Evolutionary conservation across 2,888 invertebrate species (phyloP).

Genomic region (Aleiodes testaceus): DNA sequence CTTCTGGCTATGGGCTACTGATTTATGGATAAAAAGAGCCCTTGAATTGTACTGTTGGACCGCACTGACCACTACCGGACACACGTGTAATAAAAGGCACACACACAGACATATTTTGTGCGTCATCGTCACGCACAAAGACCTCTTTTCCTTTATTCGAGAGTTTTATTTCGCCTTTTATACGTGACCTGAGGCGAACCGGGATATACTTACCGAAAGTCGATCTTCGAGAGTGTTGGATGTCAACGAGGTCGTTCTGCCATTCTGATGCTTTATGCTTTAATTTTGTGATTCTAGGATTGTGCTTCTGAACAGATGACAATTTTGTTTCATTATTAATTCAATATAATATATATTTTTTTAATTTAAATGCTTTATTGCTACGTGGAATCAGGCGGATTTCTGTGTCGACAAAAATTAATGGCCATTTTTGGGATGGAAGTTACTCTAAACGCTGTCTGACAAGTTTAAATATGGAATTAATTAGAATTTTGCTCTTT

Average conservation of each 20-base stretch:
- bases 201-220: conserved; percentile 20
- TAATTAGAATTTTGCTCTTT: conserved; percentile 48
- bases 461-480: conserved; percentile 48
- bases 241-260: conserved; percentile 25
- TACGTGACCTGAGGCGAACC: conserved; percentile 11
- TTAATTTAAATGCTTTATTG: not conserved
- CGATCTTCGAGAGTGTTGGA: conserved; percentile 2
- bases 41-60: not conserved
- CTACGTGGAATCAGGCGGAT: not conserved
- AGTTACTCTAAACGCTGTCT: conserved; percentile 16
- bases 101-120: not conserved
- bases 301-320: not conserved
- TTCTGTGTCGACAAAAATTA: conserved; percentile 10
- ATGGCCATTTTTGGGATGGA: conserved; percentile 6
- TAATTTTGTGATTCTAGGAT: not conserved
- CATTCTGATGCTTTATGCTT: not conserved
- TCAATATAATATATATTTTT: not conserved
- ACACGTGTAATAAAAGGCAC: conserved; percentile 7
- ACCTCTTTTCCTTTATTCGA: no score
- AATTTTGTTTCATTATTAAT: not conserved
- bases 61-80: conserved; percentile 8
- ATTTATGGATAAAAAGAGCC: not conserved
- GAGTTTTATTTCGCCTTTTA: not conserved
- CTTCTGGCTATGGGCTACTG: not conserved
- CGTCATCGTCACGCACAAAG: conserved; percentile 30